These are phyloP conservation scores for Phainopepla nitens DNA, from an alignment of 2,113 vertebrate genomes.

Conservation along the genomic window DNA sequence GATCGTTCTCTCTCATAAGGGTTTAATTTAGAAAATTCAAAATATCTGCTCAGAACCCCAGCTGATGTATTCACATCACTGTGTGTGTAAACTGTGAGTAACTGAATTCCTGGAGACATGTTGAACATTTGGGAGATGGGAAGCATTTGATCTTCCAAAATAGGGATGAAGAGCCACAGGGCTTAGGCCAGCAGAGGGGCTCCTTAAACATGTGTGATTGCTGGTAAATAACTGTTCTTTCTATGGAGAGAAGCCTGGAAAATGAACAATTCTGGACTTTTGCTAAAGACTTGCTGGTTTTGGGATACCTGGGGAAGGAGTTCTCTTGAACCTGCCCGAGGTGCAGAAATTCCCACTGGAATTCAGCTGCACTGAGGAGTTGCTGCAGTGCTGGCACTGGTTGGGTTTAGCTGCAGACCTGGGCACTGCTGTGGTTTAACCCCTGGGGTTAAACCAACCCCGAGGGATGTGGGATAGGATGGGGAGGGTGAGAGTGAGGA, in stretches of 20 bases:
- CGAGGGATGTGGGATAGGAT: neutral
- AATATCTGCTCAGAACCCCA: neutral
- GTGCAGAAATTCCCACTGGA: rapidly evolving
- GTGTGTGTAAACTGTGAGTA: neutral
- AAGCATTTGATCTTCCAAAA: neutral
- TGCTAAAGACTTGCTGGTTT: neutral
- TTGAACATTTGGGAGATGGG: neutral
- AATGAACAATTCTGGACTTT: neutral
- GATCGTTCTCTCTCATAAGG: neutral
- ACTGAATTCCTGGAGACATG: neutral
- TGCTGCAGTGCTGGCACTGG: neutral
- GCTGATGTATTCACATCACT: neutral
- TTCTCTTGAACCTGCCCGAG: neutral
- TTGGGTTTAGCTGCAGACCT: neutral
- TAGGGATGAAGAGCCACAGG: neutral
- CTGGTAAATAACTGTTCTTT: neutral
- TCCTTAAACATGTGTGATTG: neutral
- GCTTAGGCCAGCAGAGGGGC: neutral
- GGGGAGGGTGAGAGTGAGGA: neutral
- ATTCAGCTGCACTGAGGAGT: neutral
- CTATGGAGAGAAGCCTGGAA: neutral
- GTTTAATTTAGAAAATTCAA: neutral
- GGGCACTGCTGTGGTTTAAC: neutral
- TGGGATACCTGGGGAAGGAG: neutral
- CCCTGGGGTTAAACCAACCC: neutral